Base-by-base conservation (phyloP, 2,797 vertebrate species). In the Enteromius treurensis region DNA sequence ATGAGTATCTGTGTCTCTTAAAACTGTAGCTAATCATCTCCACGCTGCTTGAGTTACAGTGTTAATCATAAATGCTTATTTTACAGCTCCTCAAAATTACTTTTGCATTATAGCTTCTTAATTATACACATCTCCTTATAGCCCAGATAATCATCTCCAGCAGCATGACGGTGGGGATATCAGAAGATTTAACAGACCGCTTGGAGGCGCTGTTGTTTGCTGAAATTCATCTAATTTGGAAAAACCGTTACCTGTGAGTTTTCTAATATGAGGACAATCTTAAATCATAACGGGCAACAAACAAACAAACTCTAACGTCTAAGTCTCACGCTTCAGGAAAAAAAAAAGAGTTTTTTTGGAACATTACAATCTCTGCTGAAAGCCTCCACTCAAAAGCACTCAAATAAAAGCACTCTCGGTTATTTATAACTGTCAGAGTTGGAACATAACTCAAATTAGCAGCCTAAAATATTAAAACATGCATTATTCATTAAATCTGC, bases 41-140 rank as follows among this genome's bases (percentile, higher is more conserved):
- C 58, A 29, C 42, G 2, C 58, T 40, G 47, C 32, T 6, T 32
- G 29, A 49, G 60, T 74, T 51, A 51, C 29, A 81, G 53, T 45
- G 68, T 53, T 51, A 51, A 90, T 90, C 83, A 87, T 70, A 81
- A 80, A 89, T 49, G 37, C 83, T 91, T 92, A 90, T 91, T 89
- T 91, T 88, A 88, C 69, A 91, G 93, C 90, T 90, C 85, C 92
- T 90, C 92, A 89, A 92, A 86, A 91, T 89, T 11, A 88, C 90
- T 90, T 78, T 88, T 76, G 87, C 88, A 91, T 92, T 93, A 77
- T 77, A 86, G 80, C 84, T 51, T 77, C 64, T 92, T 88, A 93
- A 93, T 93, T 91, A 92, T 90, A 85, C 89, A 92, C 90, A 88
- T 15, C 64, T 55, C 76, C 51, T 80, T 74, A 87, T 68, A 87